These are phyloP conservation scores for Vultur gryphus DNA, from an alignment of 2,797 vertebrate species.

Conservation along the genomic window DNA sequence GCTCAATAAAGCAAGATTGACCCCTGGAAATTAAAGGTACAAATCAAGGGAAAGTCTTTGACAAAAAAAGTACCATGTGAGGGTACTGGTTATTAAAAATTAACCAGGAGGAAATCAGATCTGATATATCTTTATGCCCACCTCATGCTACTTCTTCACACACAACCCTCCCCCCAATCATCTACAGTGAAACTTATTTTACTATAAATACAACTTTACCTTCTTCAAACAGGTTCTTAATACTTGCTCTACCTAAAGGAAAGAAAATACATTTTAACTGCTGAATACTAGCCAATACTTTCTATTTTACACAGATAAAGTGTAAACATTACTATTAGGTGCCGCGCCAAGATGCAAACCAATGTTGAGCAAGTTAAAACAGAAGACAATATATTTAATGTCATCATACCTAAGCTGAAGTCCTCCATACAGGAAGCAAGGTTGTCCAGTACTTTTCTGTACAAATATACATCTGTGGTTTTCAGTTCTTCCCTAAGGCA, in stretches of 20 bases:
- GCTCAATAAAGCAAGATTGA: neutral
- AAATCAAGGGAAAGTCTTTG: neutral
- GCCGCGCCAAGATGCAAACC: neutral
- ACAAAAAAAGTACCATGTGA: neutral
- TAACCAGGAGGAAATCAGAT: neutral
- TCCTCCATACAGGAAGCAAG: conserved; percentile 86
- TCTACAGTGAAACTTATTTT: neutral
- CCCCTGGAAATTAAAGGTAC: neutral
- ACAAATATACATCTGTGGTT: conserved; percentile 64
- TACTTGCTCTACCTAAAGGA: conserved; percentile 80
- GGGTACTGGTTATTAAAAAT: neutral
- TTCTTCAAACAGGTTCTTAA: conserved; percentile 81
- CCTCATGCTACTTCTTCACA: neutral
- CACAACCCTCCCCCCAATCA: neutral
- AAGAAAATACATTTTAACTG: conserved; percentile 5
- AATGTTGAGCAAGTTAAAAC: neutral
- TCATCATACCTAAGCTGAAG: conserved; percentile 80
- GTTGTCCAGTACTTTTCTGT: conserved; percentile 80
- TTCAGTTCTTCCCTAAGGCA: conserved; percentile 80
- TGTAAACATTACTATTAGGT: neutral
- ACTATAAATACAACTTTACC: conserved; percentile 74
- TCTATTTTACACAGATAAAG: neutral
- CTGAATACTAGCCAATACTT: neutral
- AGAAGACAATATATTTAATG: neutral
- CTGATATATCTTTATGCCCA: neutral